A percentile compares a stretch with the other conserved stretches of the same genome.
phyloP scores from a whole-genome alignment of 2,113 vertebrate species.

The Lontra canadensis region DNA sequence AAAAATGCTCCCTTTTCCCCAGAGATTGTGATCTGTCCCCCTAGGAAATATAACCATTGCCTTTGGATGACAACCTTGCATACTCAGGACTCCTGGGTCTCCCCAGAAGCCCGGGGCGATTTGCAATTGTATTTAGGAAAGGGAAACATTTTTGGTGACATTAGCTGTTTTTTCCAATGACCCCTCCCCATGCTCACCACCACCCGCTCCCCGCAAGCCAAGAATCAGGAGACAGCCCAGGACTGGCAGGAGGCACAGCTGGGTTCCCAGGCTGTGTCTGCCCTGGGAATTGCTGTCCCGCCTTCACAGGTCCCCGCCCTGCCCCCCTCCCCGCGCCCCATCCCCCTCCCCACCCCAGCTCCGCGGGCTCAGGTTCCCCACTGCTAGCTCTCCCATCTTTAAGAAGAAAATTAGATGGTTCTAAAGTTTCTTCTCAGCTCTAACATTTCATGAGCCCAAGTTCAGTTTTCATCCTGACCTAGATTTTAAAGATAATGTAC shows the following conservation, averaged over 20 bases:
- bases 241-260: not conserved
- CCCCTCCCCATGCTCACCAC: not conserved
- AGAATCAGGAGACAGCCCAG: not conserved
- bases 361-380: not conserved
- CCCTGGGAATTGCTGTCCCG: not conserved
- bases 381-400: not conserved
- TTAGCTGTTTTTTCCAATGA: not conserved
- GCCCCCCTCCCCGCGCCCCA: not conserved
- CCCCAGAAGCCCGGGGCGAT: too few species aligned
- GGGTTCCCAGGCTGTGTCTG: not conserved
- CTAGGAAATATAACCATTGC: not conserved
- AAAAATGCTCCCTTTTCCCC: not conserved
- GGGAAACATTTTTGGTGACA: not conserved
- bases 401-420: not conserved
- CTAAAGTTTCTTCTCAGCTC: constrained; percentile 48
- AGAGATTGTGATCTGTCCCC: not conserved
- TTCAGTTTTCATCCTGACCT: constrained; percentile 72
- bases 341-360: not conserved
- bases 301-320: not conserved
- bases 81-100: not conserved
- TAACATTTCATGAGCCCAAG: constrained; percentile 45
- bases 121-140: not conserved
- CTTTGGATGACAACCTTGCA: not conserved
- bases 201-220: not conserved
- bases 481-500: constrained; percentile 72